phyloP scores from a whole-genome alignment of 2,797 vertebrate genomes.

The Octomys mimax region DNA sequence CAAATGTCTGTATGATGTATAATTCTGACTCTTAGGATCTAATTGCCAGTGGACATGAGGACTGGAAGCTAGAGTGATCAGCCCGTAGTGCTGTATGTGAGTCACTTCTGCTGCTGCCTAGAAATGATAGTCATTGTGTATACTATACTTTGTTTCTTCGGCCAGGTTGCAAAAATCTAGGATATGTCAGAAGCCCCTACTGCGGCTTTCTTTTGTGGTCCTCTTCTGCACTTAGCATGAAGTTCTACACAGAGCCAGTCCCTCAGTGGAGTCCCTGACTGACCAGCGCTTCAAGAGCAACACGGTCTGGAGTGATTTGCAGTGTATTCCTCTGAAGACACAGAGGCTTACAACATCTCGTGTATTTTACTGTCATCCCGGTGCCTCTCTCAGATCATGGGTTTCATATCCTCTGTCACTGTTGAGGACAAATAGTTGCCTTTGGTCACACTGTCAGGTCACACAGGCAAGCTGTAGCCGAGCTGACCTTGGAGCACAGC shows the following conservation, averaged over 20 bases:
- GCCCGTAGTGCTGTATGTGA: not conserved
- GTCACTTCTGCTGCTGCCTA: not conserved
- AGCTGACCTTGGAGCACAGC: not conserved
- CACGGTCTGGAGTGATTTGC: not conserved
- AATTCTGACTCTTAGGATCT: not conserved
- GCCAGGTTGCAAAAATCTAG: not conserved
- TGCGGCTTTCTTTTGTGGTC: not conserved
- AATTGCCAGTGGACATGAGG: not conserved
- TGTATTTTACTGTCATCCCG: not conserved
- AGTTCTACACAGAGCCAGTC: not conserved
- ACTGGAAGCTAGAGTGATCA: not conserved
- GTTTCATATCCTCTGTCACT: not conserved
- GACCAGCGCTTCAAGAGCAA: not conserved
- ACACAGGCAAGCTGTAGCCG: not conserved
- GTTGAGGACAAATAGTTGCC: not conserved
- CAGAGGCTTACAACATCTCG: not conserved
- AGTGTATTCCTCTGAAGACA: not conserved
- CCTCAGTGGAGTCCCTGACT: not conserved
- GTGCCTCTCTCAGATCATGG: not conserved
- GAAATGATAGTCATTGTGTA: not conserved
- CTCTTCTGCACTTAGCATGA: not conserved
- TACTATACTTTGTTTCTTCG: conserved; percentile 31
- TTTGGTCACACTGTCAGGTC: not conserved
- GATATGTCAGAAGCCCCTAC: not conserved
- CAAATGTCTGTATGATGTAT: not conserved